Conservation (phyloP, 37 sponge, comb jelly and placozoan species). For the Spongilla lacustris region DNA sequence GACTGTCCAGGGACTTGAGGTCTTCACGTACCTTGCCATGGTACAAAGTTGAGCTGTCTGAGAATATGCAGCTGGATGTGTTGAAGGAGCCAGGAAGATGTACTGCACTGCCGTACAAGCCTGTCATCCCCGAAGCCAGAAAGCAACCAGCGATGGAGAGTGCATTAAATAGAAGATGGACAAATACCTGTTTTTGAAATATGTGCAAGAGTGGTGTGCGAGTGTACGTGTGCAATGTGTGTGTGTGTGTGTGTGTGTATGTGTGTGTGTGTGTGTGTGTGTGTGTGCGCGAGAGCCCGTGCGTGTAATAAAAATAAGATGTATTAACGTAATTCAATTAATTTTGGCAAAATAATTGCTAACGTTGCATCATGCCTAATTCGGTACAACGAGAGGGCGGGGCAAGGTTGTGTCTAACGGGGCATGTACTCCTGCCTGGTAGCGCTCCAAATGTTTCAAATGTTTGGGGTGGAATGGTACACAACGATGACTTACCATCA, state of each 20-base stretch:
- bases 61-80: constrained; percentile 40
- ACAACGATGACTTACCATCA: constrained; percentile 25
- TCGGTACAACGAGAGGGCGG: too few relatives aligned
- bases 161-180: constrained; percentile 46
- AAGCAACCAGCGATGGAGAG: constrained; percentile 43
- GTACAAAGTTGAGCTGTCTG: constrained; percentile 31
- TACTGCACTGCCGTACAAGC: constrained; percentile 54
- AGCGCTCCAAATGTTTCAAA: too few relatives aligned
- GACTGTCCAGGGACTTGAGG: constrained; percentile 22
- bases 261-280: too few relatives aligned
- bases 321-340: too few relatives aligned
- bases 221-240: neutral
- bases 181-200: constrained; percentile 23
- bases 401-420: too few relatives aligned
- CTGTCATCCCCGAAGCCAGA: constrained; percentile 51
- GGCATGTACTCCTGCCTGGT: too few relatives aligned
- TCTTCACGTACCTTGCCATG: constrained; percentile 7
- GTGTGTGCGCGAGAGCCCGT: too few relatives aligned
- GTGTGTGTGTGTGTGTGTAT: too few relatives aligned
- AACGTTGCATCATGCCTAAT: neutral
- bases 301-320: too few relatives aligned
- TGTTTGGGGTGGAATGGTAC: neutral
- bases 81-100: constrained; percentile 7
- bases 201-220: neutral
- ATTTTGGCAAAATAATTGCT: neutral